Evolutionary conservation across 2,113 vertebrate species (phyloP).

Genomic region (Siphamia tubifer): DNA sequence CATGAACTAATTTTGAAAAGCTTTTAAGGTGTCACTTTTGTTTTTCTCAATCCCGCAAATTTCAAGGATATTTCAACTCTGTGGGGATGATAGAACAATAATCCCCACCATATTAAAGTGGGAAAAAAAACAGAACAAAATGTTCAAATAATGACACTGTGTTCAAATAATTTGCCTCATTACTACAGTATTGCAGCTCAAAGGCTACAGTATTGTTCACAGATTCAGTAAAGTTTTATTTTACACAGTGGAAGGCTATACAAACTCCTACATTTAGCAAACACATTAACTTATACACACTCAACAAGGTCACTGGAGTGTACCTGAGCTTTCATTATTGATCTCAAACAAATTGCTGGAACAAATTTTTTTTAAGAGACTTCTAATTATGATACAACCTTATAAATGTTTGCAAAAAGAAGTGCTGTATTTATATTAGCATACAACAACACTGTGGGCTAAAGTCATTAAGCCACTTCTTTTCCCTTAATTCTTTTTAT

Average conservation of each 20-base stretch:
- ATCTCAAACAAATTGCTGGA: constrained; percentile 25
- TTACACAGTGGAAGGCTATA: constrained; percentile 36
- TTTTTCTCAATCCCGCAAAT: constrained; percentile 7
- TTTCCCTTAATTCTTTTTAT: background rate
- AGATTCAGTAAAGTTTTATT: constrained; percentile 45
- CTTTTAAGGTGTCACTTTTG: background rate
- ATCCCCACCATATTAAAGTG: background rate
- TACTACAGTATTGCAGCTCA: constrained; percentile 26
- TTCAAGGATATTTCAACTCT: background rate
- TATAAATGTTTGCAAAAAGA: constrained; percentile 4
- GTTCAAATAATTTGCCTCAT: background rate
- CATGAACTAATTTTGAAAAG: constrained; percentile 18
- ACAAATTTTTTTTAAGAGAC: constrained; percentile 4
- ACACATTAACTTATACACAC: constrained; percentile 59
- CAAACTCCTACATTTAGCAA: constrained; percentile 45
- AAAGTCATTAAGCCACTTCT: constrained; percentile 16
- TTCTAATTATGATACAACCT: constrained; percentile 21
- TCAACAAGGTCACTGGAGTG: constrained; percentile 38
- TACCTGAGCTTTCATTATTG: constrained; percentile 47
- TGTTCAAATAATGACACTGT: background rate
- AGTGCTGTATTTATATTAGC: constrained; percentile 7
- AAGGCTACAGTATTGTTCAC: constrained; percentile 47
- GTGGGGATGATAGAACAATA: background rate
- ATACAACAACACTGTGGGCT: background rate
- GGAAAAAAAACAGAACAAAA: background rate